These are phyloP conservation scores for Pterobdella sp. DNA, from an alignment of 2,888 invertebrate species.

Conservation along the genomic window DNA sequence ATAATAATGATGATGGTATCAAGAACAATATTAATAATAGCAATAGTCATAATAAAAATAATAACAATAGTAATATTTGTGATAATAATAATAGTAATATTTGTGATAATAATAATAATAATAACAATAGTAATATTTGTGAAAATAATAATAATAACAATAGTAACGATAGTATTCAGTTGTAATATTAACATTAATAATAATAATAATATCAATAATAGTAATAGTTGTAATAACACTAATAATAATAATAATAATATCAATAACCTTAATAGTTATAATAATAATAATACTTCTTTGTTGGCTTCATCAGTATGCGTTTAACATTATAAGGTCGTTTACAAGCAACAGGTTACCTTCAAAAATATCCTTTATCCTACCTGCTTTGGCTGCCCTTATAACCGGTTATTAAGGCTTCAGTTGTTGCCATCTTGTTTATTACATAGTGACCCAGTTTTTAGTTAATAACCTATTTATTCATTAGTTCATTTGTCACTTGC, in stretches of 20 bases:
- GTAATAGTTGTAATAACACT: not conserved
- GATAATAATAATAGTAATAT: too few relatives aligned
- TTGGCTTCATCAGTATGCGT: not conserved
- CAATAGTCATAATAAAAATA: not conserved
- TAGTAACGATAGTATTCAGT: constrained; percentile 9
- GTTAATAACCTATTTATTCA: too few relatives aligned
- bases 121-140: not conserved
- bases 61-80: not conserved
- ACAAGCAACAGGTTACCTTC: not conserved
- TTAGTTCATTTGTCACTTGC: too few relatives aligned
- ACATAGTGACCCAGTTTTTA: too few relatives aligned
- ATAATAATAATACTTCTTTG: not conserved
- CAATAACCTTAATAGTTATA: constrained; percentile 4
- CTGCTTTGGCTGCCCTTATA: not conserved
- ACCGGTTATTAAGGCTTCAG: too few relatives aligned
- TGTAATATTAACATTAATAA: not conserved
- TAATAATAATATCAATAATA: not conserved
- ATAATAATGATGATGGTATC: constrained; percentile 7
- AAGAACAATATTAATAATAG: not conserved
- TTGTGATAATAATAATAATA: not conserved
- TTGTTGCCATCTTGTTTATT: too few relatives aligned
- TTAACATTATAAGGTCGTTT: not conserved
- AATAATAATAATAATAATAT: constrained; percentile 14
- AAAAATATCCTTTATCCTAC: not conserved
- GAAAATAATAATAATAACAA: constrained; percentile 2